Evolutionary conservation across 2,888 invertebrate genomes (phyloP).

Genomic region (Candidula unifasciata): DNA sequence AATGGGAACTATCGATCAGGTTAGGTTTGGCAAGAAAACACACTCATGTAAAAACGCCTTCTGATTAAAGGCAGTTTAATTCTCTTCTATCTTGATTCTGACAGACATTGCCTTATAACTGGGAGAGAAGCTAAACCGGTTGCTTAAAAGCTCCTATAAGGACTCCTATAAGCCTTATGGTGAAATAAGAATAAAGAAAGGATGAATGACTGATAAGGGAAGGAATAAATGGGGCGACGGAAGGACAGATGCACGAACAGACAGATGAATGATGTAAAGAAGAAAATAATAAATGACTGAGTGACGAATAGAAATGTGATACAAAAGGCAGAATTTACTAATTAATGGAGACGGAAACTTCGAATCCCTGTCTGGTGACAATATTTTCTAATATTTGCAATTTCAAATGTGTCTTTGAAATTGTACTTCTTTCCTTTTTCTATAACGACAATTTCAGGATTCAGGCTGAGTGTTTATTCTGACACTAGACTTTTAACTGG

Average conservation of each 20-base stretch:
- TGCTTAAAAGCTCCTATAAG: background rate
- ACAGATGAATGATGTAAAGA: conserved; percentile 1
- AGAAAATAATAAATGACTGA: background rate
- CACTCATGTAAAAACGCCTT: background rate
- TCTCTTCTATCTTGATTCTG: background rate
- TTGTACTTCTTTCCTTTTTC: no score
- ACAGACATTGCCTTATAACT: background rate
- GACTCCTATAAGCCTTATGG: background rate
- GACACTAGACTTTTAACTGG: no score
- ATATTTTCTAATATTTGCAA: no score
- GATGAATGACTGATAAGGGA: background rate
- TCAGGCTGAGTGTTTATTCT: no score
- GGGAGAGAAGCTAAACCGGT: background rate
- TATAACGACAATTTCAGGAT: no score
- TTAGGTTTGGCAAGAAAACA: background rate
- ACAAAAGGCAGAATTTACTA: background rate
- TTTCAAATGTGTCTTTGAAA: no score
- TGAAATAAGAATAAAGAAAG: background rate
- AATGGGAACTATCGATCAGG: conserved; percentile 29
- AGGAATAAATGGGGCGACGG: background rate
- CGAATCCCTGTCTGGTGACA: no score
- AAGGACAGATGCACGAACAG: background rate
- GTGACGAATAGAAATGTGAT: background rate
- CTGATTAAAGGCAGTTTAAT: background rate
- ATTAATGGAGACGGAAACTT: no score